Percentiles rank a stretch among this genome's conserved stretches.
Conservation (phyloP, 2,113 vertebrate genomes). For the Hirundichthys speculiger region DNA sequence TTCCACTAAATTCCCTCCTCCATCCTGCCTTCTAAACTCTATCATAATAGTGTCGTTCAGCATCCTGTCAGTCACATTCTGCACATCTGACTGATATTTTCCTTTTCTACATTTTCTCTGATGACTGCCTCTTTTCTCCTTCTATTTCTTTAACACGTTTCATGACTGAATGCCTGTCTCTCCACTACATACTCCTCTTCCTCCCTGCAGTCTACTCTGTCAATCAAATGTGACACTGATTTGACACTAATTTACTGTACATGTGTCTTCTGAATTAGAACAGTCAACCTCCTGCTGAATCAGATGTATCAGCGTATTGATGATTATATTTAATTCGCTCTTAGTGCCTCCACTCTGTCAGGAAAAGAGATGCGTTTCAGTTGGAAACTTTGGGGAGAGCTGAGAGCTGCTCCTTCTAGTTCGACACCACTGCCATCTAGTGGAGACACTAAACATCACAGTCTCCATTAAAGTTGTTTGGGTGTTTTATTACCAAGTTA, state of each 20-base stretch:
- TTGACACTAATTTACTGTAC: conserved; percentile 5
- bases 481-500: background rate
- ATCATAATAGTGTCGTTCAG: conserved; percentile 14
- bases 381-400: background rate
- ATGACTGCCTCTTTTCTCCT: background rate
- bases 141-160: conserved; percentile 13
- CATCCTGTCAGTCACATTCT: conserved; percentile 45
- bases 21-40: conserved; percentile 16
- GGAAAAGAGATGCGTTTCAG: background rate
- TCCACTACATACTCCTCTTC: conserved; percentile 28
- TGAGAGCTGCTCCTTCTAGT: background rate
- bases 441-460: conserved; percentile 9
- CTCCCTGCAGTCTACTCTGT: conserved; percentile 56
- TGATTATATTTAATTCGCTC: background rate
- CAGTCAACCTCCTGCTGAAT: background rate
- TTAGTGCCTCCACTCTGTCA: background rate
- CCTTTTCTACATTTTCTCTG: conserved; percentile 31
- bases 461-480: too few relatives aligned
- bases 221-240: conserved; percentile 63
- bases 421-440: conserved; percentile 49
- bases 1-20: conserved; percentile 22
- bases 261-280: background rate
- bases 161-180: conserved; percentile 1
- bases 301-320: background rate
- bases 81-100: conserved; percentile 13